Conservation (phyloP, 1,140 invertebrate genomes). For the Daktulosphaira vitifoliae region DNA sequence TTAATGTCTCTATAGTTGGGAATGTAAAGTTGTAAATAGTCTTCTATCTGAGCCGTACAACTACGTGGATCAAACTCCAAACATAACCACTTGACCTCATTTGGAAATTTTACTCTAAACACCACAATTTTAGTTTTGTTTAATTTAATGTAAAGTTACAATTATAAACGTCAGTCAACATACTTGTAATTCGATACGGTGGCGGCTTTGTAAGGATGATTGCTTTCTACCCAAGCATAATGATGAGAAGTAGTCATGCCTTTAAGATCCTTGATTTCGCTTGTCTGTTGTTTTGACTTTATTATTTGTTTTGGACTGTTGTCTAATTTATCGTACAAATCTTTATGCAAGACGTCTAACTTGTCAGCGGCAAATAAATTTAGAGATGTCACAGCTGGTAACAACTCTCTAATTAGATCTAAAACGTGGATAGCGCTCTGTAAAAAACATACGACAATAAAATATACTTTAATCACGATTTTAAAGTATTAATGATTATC, state of each 20-base stretch:
- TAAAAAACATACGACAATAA: constrained; percentile 28
- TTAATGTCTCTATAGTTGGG: constrained; percentile 16
- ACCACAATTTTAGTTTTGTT: background rate
- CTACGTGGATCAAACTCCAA: constrained; percentile 89
- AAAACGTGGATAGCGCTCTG: constrained; percentile 84
- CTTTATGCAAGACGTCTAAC: constrained; percentile 36
- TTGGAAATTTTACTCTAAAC: constrained; percentile 74
- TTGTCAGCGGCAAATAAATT: constrained; percentile 53
- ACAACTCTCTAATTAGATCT: constrained; percentile 77
- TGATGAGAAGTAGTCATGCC: constrained; percentile 65
- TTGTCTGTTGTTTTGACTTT: background rate
- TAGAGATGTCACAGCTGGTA: constrained; percentile 79
- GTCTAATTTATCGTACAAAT: background rate
- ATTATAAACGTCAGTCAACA: constrained; percentile 5
- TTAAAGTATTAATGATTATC: background rate
- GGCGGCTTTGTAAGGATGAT: constrained; percentile 91
- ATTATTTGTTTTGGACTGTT: background rate
- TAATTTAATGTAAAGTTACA: background rate
- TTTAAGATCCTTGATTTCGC: constrained; percentile 24
- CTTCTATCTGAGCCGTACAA: constrained; percentile 87
- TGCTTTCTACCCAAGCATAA: constrained; percentile 88
- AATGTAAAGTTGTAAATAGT: constrained; percentile 54
- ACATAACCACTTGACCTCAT: constrained; percentile 79
- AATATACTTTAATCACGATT: background rate
- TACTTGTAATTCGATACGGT: constrained; percentile 77